Conservation (phyloP, 1,140 invertebrate species). For the Drosophila pseudoananassae region DNA sequence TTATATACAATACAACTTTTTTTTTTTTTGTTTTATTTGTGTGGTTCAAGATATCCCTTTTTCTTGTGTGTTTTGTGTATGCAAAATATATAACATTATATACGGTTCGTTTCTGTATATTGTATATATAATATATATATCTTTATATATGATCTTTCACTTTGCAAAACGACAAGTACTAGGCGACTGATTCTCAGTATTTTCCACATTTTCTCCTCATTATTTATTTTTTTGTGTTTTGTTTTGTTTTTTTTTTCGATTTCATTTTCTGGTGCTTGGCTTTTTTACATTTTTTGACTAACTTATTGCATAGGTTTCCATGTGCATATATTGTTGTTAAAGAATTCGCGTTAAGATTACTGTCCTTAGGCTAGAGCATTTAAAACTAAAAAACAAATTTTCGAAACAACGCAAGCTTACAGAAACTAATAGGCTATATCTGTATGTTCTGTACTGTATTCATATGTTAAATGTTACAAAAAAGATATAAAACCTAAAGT, state of each 20-base stretch:
- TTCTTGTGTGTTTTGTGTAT: constrained; percentile 44
- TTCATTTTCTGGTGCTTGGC: constrained; percentile 52
- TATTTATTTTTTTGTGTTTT: constrained; percentile 27
- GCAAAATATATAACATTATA: constrained; percentile 81
- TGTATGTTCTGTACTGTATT: constrained; percentile 41
- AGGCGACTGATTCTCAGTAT: constrained; percentile 41
- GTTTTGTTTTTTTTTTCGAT: constrained; percentile 37
- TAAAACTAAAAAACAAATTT: constrained; percentile 82
- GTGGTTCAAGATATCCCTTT: constrained; percentile 30
- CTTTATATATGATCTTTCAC: constrained; percentile 51
- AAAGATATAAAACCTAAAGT: constrained; percentile 53
- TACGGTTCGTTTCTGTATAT: constrained; percentile 47
- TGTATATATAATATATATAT: constrained; percentile 54
- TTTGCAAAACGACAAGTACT: constrained; percentile 67
- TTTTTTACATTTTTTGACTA: constrained; percentile 71
- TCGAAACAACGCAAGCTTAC: constrained; percentile 76
- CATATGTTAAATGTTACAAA: constrained; percentile 41
- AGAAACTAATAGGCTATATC: constrained; percentile 63
- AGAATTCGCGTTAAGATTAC: constrained; percentile 60
- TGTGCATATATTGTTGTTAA: constrained; percentile 71
- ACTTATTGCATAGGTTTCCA: constrained; percentile 74
- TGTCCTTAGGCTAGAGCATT: constrained; percentile 67
- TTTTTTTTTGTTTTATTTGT: constrained; percentile 43
- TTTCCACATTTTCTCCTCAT: constrained; percentile 15
- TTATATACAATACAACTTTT: constrained; percentile 80